Percentiles rank a stretch among this genome's conserved stretches.
Conservation (phyloP, 2,888 invertebrate species). For the Drosophila differens region DNA sequence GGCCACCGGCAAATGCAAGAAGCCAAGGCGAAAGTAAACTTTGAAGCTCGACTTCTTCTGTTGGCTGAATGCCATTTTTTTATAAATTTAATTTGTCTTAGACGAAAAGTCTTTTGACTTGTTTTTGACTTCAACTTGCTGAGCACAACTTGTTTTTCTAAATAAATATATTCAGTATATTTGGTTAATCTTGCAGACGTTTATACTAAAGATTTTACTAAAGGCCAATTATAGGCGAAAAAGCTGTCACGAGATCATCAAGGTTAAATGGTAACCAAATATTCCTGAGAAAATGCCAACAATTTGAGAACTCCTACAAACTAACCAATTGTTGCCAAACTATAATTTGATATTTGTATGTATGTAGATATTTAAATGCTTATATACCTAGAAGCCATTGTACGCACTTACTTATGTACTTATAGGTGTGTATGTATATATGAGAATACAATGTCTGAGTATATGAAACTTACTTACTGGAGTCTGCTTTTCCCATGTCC, state of each 20-base stretch:
- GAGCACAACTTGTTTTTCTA: constrained; percentile 18
- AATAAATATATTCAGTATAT: constrained; percentile 55
- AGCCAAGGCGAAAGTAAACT: constrained; percentile 52
- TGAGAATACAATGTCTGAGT: constrained; percentile 26
- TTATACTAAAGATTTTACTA: background rate
- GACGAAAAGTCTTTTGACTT: constrained; percentile 51
- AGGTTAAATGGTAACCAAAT: constrained; percentile 14
- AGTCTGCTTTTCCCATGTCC: background rate
- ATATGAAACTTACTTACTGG: constrained; percentile 15
- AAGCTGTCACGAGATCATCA: background rate
- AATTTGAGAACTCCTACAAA: constrained; percentile 2
- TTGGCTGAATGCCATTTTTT: constrained; percentile 72
- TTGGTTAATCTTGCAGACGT: constrained; percentile 34
- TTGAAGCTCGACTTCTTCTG: constrained; percentile 51
- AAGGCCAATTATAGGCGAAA: constrained; percentile 21
- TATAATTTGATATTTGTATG: constrained; percentile 52
- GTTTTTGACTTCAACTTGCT: constrained; percentile 38
- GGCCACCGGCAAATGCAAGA: constrained; percentile 47
- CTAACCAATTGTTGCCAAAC: constrained; percentile 28
- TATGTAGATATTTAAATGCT: constrained; percentile 18
- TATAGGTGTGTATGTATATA: background rate
- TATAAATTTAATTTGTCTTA: constrained; percentile 78
- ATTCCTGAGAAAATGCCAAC: constrained; percentile 4
- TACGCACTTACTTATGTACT: constrained; percentile 9
- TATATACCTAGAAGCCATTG: constrained; percentile 1